A percentile compares a stretch with the other conserved stretches of the same genome.
phyloP scores from a whole-genome alignment of 2,797 vertebrate species.

The Gallinago nigripennis region DNA sequence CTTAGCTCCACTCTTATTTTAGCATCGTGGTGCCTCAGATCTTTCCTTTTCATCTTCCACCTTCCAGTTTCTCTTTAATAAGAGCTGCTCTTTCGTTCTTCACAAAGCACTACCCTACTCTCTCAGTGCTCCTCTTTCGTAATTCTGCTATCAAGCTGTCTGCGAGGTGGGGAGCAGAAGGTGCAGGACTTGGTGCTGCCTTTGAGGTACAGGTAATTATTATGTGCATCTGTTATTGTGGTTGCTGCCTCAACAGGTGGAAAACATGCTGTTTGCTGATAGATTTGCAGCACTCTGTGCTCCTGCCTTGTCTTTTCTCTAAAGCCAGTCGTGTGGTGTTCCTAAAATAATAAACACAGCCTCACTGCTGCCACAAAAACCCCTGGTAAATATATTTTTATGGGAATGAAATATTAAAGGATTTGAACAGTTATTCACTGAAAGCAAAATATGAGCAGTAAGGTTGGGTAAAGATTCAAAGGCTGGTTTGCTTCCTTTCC shows the following conservation, averaged over 20 bases:
- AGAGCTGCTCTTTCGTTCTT: neutral
- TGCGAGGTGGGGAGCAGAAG: constrained; percentile 57
- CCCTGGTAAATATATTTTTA: constrained; percentile 66
- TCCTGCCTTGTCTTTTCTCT: constrained; percentile 50
- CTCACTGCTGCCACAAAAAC: constrained; percentile 50
- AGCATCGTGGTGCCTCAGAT: constrained; percentile 4
- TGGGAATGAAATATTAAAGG: constrained; percentile 70
- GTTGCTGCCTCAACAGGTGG: constrained; percentile 62
- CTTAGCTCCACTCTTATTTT: neutral
- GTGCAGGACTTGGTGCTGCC: constrained; percentile 42
- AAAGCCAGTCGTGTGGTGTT: constrained; percentile 25
- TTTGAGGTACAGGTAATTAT: constrained; percentile 67
- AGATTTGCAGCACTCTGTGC: constrained; percentile 37
- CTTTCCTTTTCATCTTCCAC: constrained; percentile 42
- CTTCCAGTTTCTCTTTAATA: constrained; percentile 19
- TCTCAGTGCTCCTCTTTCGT: neutral
- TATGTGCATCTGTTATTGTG: constrained; percentile 58
- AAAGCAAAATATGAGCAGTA: constrained; percentile 68
- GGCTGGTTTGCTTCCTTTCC: constrained; percentile 59
- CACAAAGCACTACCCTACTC: neutral
- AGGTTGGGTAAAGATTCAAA: constrained; percentile 66
- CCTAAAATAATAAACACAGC: constrained; percentile 60
- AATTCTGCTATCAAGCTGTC: constrained; percentile 44
- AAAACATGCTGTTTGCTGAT: constrained; percentile 59
- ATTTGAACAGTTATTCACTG: constrained; percentile 68